Percentiles rank a stretch among this genome's conserved stretches.
These are phyloP conservation scores for Drosophila carrolli DNA, from an alignment of 1,140 invertebrate species.

Conservation along the genomic window DNA sequence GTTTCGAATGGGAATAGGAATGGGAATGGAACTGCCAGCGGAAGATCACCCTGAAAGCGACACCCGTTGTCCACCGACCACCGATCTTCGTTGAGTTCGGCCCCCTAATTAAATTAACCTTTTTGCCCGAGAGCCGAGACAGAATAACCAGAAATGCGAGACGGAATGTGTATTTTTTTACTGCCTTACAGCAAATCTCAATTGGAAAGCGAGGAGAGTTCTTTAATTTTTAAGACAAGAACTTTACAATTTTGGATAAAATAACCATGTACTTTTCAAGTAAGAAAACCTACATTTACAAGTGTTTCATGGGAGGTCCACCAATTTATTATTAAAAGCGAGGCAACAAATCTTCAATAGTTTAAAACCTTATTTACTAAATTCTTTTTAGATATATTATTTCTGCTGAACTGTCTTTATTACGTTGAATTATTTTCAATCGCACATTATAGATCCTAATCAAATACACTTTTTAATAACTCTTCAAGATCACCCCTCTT, in stretches of 20 bases:
- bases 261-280: neutral
- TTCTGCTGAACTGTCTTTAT: too few species aligned
- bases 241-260: neutral
- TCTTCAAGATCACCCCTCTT: conserved; percentile 18
- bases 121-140: conserved; percentile 26
- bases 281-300: too few species aligned
- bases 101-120: conserved; percentile 76
- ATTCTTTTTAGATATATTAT: too few species aligned
- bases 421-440: too few species aligned
- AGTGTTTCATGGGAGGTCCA: too few species aligned
- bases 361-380: too few species aligned
- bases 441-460: too few species aligned
- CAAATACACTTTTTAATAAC: too few species aligned
- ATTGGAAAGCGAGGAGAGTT: conserved; percentile 15
- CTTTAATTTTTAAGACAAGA: neutral
- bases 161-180: conserved; percentile 8
- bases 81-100: conserved; percentile 24
- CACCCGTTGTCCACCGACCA: neutral
- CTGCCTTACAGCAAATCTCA: conserved; percentile 9
- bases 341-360: too few species aligned
- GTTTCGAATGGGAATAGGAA: neutral
- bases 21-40: too few species aligned
- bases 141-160: conserved; percentile 26
- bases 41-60: conserved; percentile 33
- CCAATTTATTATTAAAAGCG: too few species aligned